Evolutionary conservation across 1,140 invertebrate species (phyloP).

Genomic region (Diorhabda carinulata): DNA sequence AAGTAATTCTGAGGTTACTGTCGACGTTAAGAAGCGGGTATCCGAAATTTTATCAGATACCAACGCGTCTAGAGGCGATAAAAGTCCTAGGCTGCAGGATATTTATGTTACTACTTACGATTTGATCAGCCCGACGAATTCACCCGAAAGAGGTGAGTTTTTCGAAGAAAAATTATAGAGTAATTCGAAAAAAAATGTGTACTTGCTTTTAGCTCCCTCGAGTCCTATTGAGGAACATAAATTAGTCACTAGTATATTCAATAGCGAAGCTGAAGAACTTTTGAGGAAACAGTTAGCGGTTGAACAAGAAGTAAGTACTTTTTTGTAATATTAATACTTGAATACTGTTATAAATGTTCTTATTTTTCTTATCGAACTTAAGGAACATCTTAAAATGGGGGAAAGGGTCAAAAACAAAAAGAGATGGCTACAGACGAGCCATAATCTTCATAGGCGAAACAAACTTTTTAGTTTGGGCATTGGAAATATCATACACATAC

Average conservation of each 20-base stretch:
- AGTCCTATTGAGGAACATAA: slow-evolving; percentile 22
- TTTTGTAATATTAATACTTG: too few relatives aligned
- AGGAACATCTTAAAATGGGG: too few relatives aligned
- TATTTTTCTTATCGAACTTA: too few relatives aligned
- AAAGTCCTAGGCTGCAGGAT: slow-evolving; percentile 41
- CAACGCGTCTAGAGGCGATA: slow-evolving; percentile 32
- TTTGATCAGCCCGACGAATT: slow-evolving; percentile 35
- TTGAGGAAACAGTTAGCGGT: slow-evolving; percentile 55
- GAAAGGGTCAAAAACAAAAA: too few relatives aligned
- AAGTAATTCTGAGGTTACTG: neutral
- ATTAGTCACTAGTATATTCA: slow-evolving; percentile 20
- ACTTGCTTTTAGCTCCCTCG: slow-evolving; percentile 1
- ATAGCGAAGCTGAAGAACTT: slow-evolving; percentile 45
- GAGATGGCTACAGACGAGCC: too few relatives aligned
- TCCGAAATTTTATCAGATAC: slow-evolving; percentile 42
- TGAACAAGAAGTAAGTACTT: slow-evolving; percentile 54
- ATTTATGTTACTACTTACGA: slow-evolving; percentile 43
- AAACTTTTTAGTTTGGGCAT: too few relatives aligned
- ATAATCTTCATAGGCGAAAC: too few relatives aligned
- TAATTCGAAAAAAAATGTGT: neutral
- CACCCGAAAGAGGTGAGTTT: slow-evolving; percentile 37
- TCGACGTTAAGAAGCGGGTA: slow-evolving; percentile 40
- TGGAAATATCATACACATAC: too few relatives aligned
- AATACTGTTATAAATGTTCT: too few relatives aligned
- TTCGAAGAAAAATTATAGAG: neutral